phyloP scores from a whole-genome alignment of 35 echinoderm and acorn worm species.

The Ophioderma brevispina region DNA sequence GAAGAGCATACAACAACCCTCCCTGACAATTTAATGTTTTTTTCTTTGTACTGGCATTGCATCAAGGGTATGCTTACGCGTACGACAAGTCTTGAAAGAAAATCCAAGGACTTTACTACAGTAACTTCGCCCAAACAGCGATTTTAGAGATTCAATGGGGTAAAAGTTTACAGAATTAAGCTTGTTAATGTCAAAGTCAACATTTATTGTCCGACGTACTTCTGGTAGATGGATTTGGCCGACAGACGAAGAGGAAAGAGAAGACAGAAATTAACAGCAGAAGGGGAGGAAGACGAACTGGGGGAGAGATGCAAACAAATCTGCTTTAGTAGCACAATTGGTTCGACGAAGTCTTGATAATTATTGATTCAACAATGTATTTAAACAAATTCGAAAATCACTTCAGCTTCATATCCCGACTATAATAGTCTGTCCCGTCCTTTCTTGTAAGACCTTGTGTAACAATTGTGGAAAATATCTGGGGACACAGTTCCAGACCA shows the following conservation, averaged over 20 bases:
- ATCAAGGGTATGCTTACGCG: neutral
- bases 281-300: no score
- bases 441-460: constrained; percentile 24
- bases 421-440: constrained; percentile 4
- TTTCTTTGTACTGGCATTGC: constrained; percentile 18
- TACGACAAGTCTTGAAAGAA: neutral
- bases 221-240: neutral
- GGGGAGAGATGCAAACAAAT: neutral
- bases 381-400: constrained; percentile 26
- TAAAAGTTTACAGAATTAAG: neutral
- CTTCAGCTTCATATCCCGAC: constrained; percentile 44
- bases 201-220: constrained; percentile 16
- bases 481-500: neutral
- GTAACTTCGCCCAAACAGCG: neutral
- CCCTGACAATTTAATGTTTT: no score
- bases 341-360: constrained; percentile 36
- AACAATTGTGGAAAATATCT: constrained; percentile 34
- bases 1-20: constrained; percentile 3
- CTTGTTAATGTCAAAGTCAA: constrained; percentile 15
- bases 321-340: constrained; percentile 4
- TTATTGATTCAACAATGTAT: constrained; percentile 60
- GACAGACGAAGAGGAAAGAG: neutral
- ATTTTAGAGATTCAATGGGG: neutral
- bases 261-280: neutral
- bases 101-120: neutral